Conservation (phyloP, 2,888 invertebrate genomes). For the Eremobia ochroleuca region DNA sequence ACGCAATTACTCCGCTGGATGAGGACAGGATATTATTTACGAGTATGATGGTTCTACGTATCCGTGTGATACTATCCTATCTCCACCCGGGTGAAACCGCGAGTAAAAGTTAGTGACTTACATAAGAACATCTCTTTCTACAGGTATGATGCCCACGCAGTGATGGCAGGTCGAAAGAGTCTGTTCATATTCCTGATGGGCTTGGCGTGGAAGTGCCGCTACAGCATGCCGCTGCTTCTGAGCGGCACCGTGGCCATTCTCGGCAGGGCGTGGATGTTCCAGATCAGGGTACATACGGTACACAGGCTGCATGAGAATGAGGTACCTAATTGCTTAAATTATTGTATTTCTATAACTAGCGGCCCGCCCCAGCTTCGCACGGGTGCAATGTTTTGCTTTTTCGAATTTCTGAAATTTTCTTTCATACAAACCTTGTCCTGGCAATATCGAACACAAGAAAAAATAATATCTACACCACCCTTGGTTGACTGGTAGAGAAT, state of each 20-base stretch:
- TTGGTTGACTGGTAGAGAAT: too few relatives aligned
- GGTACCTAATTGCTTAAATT: slow-evolving; percentile 70
- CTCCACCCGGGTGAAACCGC: too few relatives aligned
- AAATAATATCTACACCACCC: too few relatives aligned
- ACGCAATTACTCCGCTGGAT: not conserved
- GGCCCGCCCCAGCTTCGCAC: too few relatives aligned
- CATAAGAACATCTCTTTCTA: not conserved
- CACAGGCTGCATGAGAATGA: slow-evolving; percentile 84
- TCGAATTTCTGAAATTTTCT: too few relatives aligned
- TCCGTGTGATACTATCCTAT: not conserved
- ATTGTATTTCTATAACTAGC: not conserved
- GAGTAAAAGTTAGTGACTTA: not conserved
- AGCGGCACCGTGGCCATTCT: slow-evolving; percentile 87
- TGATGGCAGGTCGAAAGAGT: slow-evolving; percentile 82
- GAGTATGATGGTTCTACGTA: too few relatives aligned
- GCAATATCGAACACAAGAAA: too few relatives aligned
- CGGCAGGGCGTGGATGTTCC: slow-evolving; percentile 89
- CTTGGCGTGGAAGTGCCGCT: slow-evolving; percentile 89
- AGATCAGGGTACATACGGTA: slow-evolving; percentile 87
- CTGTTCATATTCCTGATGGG: slow-evolving; percentile 90
- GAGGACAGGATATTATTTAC: not conserved
- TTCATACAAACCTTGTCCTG: too few relatives aligned
- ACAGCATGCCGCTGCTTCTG: slow-evolving; percentile 87
- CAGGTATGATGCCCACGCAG: slow-evolving; percentile 41
- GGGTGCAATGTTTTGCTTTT: too few relatives aligned